Base-by-base conservation (phyloP, 2,888 invertebrate genomes). In the Mystacides longicornis region DNA sequence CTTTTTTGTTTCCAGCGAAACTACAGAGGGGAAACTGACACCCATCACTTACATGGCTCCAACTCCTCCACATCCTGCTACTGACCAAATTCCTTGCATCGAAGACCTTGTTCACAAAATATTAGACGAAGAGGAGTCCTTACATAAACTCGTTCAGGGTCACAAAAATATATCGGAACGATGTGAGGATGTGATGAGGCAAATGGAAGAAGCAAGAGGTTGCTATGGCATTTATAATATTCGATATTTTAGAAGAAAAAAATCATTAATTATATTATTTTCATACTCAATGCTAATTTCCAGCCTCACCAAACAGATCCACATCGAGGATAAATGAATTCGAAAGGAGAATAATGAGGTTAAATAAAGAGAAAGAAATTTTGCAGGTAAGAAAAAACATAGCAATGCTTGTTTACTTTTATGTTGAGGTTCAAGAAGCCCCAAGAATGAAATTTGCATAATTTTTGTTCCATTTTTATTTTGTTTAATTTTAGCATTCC, bases 121-220 rank as follows among this genome's bases (percentile, higher is more conserved):
- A 7, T 49, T 59, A 1, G 37, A 52, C 20, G 58, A 62, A 45
- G 62, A 62, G 49, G 56, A 58, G n/a, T 51, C 49, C 11, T 37
- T 60, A 1, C 62, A 62, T 22, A 60, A 62, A 23, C 51, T 62
- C 37, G 22, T 57, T 2, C 50, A 49, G 9, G 60, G 62, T 1
- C 48, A 45, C 18, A 45, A 33, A 11, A 62, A 62, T 45, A 57
- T 60, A 11, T 47, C 43, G 9, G 62, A 59, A 3, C 33, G 62
- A 16, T 58, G 55, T 21, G 55, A 55, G 2, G 62, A 62, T 45
- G 60, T 60, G 16, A 49, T 49, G 20, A 55, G 55, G 31, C 59
- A 57, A 20, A 56, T 60, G n/a, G 54, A 58, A n/a, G 59, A 60
- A 18, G 20, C 56, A 3, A 62, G 56, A 59, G 56, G 62, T 62